Percentiles rank a stretch among this genome's conserved stretches.
phyloP scores from a whole-genome alignment of 2,113 vertebrate genomes.

The Trogon surrucura region DNA sequence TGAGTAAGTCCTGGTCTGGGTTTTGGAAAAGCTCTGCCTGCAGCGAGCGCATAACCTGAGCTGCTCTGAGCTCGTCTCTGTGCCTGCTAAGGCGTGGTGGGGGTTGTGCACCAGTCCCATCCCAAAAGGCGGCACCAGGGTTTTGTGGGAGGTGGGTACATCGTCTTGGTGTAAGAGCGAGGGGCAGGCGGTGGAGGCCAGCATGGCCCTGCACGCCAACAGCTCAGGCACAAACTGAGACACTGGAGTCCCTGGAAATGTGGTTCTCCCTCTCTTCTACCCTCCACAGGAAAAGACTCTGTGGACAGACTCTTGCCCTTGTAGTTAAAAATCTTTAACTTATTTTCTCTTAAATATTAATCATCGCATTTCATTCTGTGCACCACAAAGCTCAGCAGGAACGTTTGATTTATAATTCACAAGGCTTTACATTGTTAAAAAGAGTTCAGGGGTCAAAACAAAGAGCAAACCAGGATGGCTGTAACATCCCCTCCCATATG shows the following conservation, averaged over 20 bases:
- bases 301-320: conserved; percentile 17
- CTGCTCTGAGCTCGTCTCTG: background rate
- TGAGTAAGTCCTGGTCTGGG: background rate
- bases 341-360: conserved; percentile 74
- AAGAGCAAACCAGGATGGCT: background rate
- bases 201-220: background rate
- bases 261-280: background rate
- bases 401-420: conserved; percentile 36
- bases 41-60: rapidly evolving
- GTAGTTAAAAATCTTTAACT: conserved; percentile 38
- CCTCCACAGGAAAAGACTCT: background rate
- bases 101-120: background rate
- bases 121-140: background rate
- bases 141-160: background rate
- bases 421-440: conserved; percentile 34
- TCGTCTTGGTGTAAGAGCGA: rapidly evolving
- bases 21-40: background rate
- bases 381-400: conserved; percentile 56
- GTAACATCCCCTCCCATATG: background rate
- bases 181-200: background rate
- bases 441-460: background rate
- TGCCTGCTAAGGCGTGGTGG: rapidly evolving
- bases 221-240: background rate
- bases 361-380: conserved; percentile 55
- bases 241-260: background rate